Conservation (phyloP, 2,113 vertebrate genomes). For the Atherinomorus stipes region DNA sequence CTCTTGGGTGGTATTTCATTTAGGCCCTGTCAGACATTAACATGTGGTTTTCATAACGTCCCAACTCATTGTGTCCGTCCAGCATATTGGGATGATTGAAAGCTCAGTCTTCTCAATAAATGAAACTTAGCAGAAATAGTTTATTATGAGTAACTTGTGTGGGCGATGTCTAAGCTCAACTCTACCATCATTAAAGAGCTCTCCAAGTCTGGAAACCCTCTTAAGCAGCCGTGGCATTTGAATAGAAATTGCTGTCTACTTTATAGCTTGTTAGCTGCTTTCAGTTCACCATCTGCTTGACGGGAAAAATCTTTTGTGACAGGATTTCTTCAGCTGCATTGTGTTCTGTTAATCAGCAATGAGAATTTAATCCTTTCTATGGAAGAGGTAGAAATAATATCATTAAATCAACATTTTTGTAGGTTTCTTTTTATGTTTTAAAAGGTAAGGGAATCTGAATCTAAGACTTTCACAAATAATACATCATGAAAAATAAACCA, state of each 20-base stretch:
- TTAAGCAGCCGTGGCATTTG: conserved; percentile 20
- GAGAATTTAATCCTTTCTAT: not conserved
- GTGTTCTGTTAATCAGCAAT: too few relatives aligned
- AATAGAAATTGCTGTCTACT: conserved; percentile 28
- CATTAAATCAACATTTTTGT: not conserved
- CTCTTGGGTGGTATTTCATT: conserved; percentile 61
- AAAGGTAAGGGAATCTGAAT: too few relatives aligned
- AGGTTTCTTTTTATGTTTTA: too few relatives aligned
- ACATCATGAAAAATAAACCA: too few relatives aligned
- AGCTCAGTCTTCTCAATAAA: conserved; percentile 71
- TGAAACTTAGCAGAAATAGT: conserved; percentile 70
- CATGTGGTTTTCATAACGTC: conserved; percentile 40
- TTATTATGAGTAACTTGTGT: conserved; percentile 70
- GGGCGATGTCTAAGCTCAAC: conserved; percentile 60
- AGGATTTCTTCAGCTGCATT: not conserved
- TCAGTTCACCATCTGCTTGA: conserved; percentile 38
- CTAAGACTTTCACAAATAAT: too few relatives aligned
- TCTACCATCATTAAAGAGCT: conserved; percentile 52
- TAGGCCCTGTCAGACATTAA: conserved; percentile 38
- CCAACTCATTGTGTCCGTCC: conserved; percentile 25
- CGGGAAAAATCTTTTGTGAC: conserved; percentile 8
- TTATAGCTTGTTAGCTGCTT: conserved; percentile 31
- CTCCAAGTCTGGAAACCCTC: conserved; percentile 50
- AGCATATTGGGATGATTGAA: conserved; percentile 28
- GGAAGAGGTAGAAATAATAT: not conserved